phyloP scores from a whole-genome alignment of 2,113 vertebrate genomes.

The Tachycineta bicolor region DNA sequence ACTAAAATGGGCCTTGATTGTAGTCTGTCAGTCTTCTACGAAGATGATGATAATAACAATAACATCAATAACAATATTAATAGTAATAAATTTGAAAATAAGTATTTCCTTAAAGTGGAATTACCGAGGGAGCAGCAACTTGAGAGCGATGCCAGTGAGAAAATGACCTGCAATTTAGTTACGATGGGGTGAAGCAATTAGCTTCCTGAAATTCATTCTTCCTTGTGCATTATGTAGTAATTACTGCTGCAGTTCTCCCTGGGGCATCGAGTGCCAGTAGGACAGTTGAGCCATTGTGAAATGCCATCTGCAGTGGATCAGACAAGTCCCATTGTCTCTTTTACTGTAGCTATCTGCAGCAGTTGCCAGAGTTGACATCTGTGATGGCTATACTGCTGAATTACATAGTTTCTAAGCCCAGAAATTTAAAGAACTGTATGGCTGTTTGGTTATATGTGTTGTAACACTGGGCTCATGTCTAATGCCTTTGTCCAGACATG shows the following conservation, averaged over 20 bases:
- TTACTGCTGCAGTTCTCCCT: slow-evolving; percentile 42
- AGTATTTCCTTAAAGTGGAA: neutral
- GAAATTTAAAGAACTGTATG: neutral
- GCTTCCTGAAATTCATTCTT: slow-evolving; percentile 16
- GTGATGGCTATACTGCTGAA: slow-evolving; percentile 10
- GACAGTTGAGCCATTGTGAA: slow-evolving; percentile 62
- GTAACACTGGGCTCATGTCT: neutral
- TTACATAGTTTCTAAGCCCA: neutral
- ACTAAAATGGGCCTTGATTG: neutral
- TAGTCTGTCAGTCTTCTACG: neutral
- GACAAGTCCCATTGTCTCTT: slow-evolving; percentile 46
- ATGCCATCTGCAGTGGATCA: slow-evolving; percentile 55
- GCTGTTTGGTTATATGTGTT: neutral
- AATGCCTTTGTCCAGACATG: neutral
- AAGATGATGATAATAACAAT: neutral
- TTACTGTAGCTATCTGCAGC: slow-evolving; percentile 1
- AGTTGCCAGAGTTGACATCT: slow-evolving; percentile 54
- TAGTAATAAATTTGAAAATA: neutral
- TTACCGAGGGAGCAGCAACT: neutral
- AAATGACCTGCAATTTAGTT: slow-evolving; percentile 36
- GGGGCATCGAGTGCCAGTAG: neutral
- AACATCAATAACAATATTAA: too few species aligned
- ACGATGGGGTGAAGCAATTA: slow-evolving; percentile 19
- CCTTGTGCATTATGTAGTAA: slow-evolving; percentile 44
- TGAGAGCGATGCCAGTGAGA: neutral